These are phyloP conservation scores for Chlorodrepanis virens DNA, from an alignment of 2,113 vertebrate genomes.

Conservation along the genomic window DNA sequence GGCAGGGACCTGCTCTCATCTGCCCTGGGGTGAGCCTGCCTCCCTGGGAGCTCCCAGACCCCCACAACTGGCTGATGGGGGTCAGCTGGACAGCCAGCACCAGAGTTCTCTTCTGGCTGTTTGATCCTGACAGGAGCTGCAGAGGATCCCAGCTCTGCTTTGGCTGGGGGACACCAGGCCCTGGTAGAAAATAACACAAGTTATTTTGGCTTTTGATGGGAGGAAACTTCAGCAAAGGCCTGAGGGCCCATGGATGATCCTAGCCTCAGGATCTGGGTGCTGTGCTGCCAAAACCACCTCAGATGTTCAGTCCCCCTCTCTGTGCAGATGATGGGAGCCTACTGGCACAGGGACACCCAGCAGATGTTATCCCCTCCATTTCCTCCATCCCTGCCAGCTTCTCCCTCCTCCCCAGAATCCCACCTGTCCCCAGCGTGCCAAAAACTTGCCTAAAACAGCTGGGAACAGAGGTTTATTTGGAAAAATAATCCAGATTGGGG, in stretches of 20 bases:
- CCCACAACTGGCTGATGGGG: neutral
- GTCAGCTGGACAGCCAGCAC: neutral
- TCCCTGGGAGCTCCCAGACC: accelerated
- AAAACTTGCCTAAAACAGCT: neutral
- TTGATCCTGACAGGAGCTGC: neutral
- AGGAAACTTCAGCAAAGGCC: accelerated
- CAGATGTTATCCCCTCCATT: neutral
- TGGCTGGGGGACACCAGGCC: accelerated
- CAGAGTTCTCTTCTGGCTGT: neutral
- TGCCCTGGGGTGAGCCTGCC: neutral
- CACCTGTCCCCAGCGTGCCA: accelerated
- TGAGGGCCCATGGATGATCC: neutral
- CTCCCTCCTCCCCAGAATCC: neutral
- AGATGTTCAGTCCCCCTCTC: accelerated
- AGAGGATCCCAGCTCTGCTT: neutral
- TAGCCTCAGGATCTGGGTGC: accelerated
- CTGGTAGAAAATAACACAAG: accelerated
- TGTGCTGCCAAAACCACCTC: neutral
- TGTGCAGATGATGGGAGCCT: accelerated
- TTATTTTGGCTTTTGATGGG: neutral
- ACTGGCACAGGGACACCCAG: neutral
- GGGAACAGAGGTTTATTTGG: neutral
- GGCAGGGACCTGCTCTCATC: neutral
- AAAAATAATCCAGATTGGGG: neutral
- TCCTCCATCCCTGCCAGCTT: neutral